Conservation (phyloP, 2,888 invertebrate genomes). For the Oeneis ivallda region DNA sequence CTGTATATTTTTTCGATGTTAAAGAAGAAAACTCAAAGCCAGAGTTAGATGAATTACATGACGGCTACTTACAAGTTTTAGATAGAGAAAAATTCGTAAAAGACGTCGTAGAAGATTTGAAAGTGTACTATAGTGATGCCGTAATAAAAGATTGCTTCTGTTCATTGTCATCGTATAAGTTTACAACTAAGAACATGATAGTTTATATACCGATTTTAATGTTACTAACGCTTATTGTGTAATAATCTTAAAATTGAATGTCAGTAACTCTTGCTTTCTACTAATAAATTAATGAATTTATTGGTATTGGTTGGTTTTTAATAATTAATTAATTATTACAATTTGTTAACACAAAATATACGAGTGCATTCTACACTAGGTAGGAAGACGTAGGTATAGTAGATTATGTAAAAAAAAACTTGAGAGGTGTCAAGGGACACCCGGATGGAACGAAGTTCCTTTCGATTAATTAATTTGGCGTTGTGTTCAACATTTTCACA, state of each 20-base stretch:
- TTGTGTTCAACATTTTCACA: too few relatives aligned
- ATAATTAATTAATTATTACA: too few relatives aligned
- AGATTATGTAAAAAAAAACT: too few relatives aligned
- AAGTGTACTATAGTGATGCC: constrained; percentile 43
- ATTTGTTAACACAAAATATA: too few relatives aligned
- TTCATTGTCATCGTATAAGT: constrained; percentile 36
- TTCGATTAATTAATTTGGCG: too few relatives aligned
- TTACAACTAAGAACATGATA: constrained; percentile 12
- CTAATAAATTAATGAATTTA: neutral
- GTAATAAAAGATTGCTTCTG: constrained; percentile 49
- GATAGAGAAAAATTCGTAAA: constrained; percentile 42
- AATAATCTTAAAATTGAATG: neutral
- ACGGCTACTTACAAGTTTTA: constrained; percentile 33
- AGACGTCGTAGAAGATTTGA: constrained; percentile 44
- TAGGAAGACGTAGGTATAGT: too few relatives aligned
- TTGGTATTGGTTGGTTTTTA: too few relatives aligned
- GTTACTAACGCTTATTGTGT: constrained; percentile 1
- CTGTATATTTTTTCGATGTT: constrained; percentile 31
- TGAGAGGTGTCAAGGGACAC: too few relatives aligned
- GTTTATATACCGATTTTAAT: constrained; percentile 5
- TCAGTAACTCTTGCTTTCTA: neutral
- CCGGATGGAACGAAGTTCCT: too few relatives aligned
- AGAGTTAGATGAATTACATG: constrained; percentile 19
- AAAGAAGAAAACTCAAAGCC: constrained; percentile 16
- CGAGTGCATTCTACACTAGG: too few relatives aligned